Evolutionary conservation across 2,797 vertebrate species (phyloP).

Genomic region (Aythya fuligula): DNA sequence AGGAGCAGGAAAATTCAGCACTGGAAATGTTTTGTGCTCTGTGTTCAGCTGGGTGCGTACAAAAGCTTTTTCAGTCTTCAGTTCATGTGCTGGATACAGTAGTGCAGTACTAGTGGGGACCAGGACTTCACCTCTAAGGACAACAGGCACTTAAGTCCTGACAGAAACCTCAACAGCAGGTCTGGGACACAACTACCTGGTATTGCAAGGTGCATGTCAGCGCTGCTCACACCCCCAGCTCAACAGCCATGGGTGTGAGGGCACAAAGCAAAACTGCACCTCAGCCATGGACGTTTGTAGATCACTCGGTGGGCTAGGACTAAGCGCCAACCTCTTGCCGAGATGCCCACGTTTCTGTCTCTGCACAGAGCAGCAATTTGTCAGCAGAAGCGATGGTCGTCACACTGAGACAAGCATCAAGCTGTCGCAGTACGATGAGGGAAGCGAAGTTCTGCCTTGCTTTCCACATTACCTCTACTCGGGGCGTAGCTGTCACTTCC

Average conservation of each 20-base stretch:
- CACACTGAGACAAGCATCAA: too few relatives aligned
- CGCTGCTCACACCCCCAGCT: not conserved
- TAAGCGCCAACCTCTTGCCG: not conserved
- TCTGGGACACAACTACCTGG: not conserved
- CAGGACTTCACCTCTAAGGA: not conserved
- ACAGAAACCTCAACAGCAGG: not conserved
- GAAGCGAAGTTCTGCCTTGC: not conserved
- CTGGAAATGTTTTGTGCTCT: not conserved
- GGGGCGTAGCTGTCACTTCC: not conserved
- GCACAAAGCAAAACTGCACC: not conserved
- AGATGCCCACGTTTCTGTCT: not conserved
- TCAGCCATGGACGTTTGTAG: fast-evolving
- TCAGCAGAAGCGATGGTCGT: not conserved
- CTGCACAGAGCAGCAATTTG: not conserved
- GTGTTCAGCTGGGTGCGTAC: not conserved
- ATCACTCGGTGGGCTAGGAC: not conserved
- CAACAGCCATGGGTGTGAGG: not conserved
- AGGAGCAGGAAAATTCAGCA: not conserved
- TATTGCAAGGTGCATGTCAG: not conserved
- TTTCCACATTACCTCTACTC: not conserved
- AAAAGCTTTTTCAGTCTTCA: not conserved
- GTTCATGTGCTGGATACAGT: not conserved
- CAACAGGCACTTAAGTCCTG: not conserved
- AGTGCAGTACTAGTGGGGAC: not conserved
- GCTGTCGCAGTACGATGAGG: too few relatives aligned